Evolutionary conservation across 1,140 invertebrate genomes (phyloP), one percentile per base, ranked within the genome.

Genomic region (Tetranychus cinnabarinus): DNA sequence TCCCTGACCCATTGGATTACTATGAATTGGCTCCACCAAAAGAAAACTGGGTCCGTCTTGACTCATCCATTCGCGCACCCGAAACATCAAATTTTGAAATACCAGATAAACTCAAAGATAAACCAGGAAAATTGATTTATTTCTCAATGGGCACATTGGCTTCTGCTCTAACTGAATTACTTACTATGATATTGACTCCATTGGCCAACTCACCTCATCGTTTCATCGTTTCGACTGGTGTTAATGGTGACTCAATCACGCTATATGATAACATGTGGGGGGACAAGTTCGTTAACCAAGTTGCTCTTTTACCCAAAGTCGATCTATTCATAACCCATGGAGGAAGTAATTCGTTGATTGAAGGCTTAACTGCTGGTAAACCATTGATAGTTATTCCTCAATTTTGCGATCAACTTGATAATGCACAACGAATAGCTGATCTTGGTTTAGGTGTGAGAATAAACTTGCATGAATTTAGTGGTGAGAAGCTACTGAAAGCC

Each of bases 371-470:
- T 34, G 31, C 36, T 13, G 58, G 58, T 59, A 36, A 35, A 45
- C 58, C 58, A 0, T 15, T 35, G 5, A 31, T 59, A 6, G 42
- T 59, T 5, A 23, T 42, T 23, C 60, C 60, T 5, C 13, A n/a
- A n/a, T 59, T 61, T 23, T 33, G n/a, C 4, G 60, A 61, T 56
- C 60, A 61, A 61, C 39, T 59, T 23, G 54, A 61, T 31, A 55
- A 58, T 60, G 60, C 57, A 1, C 48, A 58, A 10, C 45, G 60
- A 12, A 10, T 61, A 10, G 48, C 5, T 15, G 31, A 15, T 23
- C 31, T 50, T 50, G 15, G 15, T 10, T 50, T 50, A 50, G 48
- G 48, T 4, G 15, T 5, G 31, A 50, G 15, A 1, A 50, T 50
- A 10, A 15, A 23, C 15, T 15, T 50, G 4, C 15, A 15, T 6